phyloP scores from a whole-genome alignment of 2,797 vertebrate species.

The Pachyuromys duprasi region DNA sequence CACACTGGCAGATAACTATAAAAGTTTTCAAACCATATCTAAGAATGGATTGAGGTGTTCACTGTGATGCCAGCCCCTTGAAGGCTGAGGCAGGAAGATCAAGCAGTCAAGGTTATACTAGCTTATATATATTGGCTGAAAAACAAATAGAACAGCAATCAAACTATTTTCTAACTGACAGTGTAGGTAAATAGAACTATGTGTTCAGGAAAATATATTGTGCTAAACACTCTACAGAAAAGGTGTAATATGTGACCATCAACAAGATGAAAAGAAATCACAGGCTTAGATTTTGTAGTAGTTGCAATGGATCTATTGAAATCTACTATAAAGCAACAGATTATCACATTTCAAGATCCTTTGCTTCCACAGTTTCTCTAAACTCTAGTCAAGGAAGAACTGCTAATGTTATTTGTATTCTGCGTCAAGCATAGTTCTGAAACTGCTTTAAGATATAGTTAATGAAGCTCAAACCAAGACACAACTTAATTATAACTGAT shows the following conservation, averaged over 20 bases:
- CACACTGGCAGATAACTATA: not conserved
- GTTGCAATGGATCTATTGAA: not conserved
- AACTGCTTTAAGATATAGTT: not conserved
- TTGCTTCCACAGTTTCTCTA: not conserved
- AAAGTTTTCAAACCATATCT: not conserved
- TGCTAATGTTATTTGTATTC: not conserved
- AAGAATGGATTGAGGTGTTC: not conserved
- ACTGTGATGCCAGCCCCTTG: not conserved
- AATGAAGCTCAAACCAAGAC: not conserved
- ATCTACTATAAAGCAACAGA: not conserved
- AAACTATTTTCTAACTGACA: not conserved
- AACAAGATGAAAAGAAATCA: not conserved
- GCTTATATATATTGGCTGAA: not conserved
- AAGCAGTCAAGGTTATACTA: not conserved
- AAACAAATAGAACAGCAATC: not conserved
- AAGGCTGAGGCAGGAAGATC: not conserved
- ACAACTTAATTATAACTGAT: not conserved
- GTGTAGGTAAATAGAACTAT: not conserved
- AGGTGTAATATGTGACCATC: not conserved
- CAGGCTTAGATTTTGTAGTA: not conserved
- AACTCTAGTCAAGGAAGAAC: not conserved
- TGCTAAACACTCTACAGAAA: not conserved
- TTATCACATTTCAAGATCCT: not conserved
- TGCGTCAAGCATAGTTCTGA: not conserved
- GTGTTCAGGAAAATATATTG: not conserved